Evolutionary conservation across 2,113 vertebrate species (phyloP).

Genomic region (Camelus dromedarius): DNA sequence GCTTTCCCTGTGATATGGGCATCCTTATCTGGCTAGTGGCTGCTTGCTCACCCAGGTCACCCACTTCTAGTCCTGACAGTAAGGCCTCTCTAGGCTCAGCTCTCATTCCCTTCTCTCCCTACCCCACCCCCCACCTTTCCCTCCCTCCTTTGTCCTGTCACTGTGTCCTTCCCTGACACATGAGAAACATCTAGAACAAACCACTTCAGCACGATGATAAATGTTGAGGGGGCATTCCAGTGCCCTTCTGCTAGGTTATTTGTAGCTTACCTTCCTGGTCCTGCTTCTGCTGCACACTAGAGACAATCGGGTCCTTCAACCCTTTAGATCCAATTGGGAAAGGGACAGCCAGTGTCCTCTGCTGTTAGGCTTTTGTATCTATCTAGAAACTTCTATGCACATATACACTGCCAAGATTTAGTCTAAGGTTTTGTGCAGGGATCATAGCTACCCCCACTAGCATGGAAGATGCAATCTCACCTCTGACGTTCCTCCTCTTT

Average conservation of each 20-base stretch:
- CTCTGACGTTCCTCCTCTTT: neutral
- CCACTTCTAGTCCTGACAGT: neutral
- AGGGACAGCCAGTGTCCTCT: neutral
- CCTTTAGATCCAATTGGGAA: neutral
- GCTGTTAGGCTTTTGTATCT: neutral
- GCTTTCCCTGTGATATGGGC: neutral
- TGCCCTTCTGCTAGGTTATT: neutral
- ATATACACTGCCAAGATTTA: neutral
- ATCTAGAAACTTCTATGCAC: neutral
- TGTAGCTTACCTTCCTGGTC: neutral
- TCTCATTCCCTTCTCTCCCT: neutral
- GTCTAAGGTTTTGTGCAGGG: neutral
- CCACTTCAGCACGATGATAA: neutral
- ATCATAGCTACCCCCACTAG: neutral
- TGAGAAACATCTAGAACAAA: neutral
- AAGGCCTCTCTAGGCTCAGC: neutral
- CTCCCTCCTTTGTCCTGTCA: neutral
- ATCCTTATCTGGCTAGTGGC: neutral
- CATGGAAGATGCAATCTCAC: neutral
- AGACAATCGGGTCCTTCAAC: neutral
- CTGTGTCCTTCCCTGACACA: neutral
- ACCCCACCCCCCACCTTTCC: neutral
- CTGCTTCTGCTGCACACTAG: neutral
- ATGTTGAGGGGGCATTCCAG: neutral
- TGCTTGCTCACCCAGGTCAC: neutral